These are phyloP conservation scores for Craseonycteris thonglongyai DNA, from an alignment of 2,113 vertebrate species.

Conservation along the genomic window DNA sequence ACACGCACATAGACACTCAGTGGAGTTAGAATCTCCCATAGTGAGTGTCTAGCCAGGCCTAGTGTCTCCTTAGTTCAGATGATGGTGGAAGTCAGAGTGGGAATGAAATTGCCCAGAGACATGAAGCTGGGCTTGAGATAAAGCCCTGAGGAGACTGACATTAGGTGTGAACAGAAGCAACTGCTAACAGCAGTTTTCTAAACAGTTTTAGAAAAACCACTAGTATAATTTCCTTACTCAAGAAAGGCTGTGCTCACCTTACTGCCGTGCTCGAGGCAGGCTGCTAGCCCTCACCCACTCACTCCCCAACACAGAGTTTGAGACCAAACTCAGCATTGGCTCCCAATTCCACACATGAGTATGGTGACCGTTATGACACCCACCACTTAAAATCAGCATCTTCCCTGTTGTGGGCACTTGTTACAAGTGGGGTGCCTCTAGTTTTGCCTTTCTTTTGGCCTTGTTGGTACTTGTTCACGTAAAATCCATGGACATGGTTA, in stretches of 20 bases:
- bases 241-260: neutral
- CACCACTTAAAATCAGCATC: neutral
- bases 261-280: neutral
- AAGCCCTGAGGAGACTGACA: neutral
- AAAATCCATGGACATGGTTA: neutral
- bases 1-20: rapidly evolving
- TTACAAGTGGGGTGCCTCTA: rapidly evolving
- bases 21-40: neutral
- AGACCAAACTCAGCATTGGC: too few species aligned
- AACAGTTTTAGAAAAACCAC: neutral
- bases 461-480: neutral
- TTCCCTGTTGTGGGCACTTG: neutral
- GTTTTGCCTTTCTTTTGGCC: neutral
- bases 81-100: neutral
- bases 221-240: neutral
- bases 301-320: neutral
- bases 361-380: neutral
- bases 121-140: neutral
- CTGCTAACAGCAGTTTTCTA: neutral
- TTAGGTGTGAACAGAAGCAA: neutral
- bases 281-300: neutral
- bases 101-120: neutral
- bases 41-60: neutral
- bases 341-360: neutral
- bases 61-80: neutral